Evolutionary conservation across 2,888 invertebrate species (phyloP), one percentile per base, ranked within the genome.

Genomic region (Pterobdella sp.): DNA sequence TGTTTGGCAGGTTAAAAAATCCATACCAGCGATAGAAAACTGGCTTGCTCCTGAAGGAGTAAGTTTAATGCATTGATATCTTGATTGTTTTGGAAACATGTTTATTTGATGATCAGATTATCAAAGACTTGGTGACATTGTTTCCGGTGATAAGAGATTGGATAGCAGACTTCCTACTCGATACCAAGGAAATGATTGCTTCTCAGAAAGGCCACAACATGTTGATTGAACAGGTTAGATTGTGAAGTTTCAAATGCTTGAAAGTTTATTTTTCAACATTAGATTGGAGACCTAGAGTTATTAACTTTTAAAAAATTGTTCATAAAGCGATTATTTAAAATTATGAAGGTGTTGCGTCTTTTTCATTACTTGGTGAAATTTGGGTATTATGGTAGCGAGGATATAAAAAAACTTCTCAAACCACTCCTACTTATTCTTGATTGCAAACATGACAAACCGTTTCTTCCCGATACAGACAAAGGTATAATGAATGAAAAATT

Each of bases 191-290:
- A 63, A 82, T 84, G 82, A 77, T 80, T 42, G 82, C 84, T 2
- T 80, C 80, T 0, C 78, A 81, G 31, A 79, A 81, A 7, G 83
- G 82, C 1, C 81, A 81, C 74, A 84, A 83, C 77, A 82, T 81
- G 81, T 78, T 83, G 36, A 79, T 83, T 34, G 82, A 82, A 77
- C 82, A 82, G 81, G 82, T 82, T n/a, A n/a, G n/a, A n/a, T n/a
- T n/a, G n/a, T n/a, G n/a, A n/a, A n/a, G n/a, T n/a, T n/a, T n/a
- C n/a, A n/a, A n/a, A n/a, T n/a, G n/a, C n/a, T n/a, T n/a, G n/a
- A n/a, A n/a, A n/a, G n/a, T n/a, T n/a, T n/a, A n/a, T n/a, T n/a
- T n/a, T n/a, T n/a, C n/a, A n/a, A n/a, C n/a, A n/a, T n/a, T n/a
- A n/a, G n/a, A n/a, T n/a, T n/a, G n/a, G n/a, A n/a, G n/a, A n/a